phyloP scores from a whole-genome alignment of 64 coral and sea anemone species.

The Hydrozoanthus tunicans region DNA sequence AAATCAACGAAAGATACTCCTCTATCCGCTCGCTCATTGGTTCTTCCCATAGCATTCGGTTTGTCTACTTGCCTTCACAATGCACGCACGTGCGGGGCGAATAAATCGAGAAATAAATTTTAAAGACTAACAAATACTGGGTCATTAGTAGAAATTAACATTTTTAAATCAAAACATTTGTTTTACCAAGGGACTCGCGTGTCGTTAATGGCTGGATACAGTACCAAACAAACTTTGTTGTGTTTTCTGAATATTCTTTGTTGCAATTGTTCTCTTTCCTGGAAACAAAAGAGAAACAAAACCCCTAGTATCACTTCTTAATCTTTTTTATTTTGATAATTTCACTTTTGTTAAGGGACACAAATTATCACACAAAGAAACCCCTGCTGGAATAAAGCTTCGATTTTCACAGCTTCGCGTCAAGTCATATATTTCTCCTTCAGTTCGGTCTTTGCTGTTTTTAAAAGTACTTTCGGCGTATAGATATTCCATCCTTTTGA shows the following conservation, averaged over 20 bases:
- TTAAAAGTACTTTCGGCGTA: background rate
- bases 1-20: conserved; percentile 55
- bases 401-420: conserved; percentile 38
- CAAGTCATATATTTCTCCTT: background rate
- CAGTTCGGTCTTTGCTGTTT: background rate
- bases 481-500: background rate
- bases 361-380: conserved; percentile 13
- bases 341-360: conserved; percentile 2
- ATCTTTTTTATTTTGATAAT: conserved; percentile 16
- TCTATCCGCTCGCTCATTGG: conserved; percentile 26
- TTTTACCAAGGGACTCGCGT: conserved; percentile 44
- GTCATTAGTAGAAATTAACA: conserved; percentile 58
- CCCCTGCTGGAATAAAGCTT: conserved; percentile 11
- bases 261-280: background rate
- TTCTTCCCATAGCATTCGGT: conserved; percentile 6
- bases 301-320: background rate
- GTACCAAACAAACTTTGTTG: conserved; percentile 2
- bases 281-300: conserved; percentile 26
- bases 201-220: conserved; percentile 32
- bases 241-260: background rate
- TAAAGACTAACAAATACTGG: conserved; percentile 50
- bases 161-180: conserved; percentile 68
- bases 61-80: conserved; percentile 35
- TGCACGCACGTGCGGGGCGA: conserved; percentile 48
- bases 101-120: conserved; percentile 59